Evolutionary conservation across 2,113 vertebrate species (phyloP), one percentile per base, ranked within the genome.

Genomic region (Corapipo altera): DNA sequence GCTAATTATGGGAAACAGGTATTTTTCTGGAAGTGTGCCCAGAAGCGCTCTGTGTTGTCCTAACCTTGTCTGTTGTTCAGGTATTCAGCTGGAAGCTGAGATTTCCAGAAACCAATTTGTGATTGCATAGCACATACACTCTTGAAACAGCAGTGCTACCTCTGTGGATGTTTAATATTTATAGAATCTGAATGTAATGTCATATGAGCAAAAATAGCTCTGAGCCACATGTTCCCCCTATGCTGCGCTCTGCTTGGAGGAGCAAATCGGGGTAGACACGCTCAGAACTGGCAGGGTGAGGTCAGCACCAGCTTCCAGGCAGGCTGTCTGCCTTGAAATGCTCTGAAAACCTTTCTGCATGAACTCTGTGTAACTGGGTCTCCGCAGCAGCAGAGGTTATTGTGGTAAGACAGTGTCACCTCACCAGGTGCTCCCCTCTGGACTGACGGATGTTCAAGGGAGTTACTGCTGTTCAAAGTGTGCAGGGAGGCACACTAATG

Each of bases 151-250:
- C 62, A 79, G 61, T 88, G 57, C 76, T 85, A 75, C 94, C 91
- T 87, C 76, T 58, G 83, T 64, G 35, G 79, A 81, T 70, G 16
- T 96, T 93, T 84, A 67, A 93, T 97, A 96, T 96, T 97, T 94
- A 95, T 96, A 94, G 94, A 79, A 91, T 93, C 96, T 90, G 94
- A 96, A 95, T 81, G 81, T 91, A 81, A 92, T 96, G 95, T 93
- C 92, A 73, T 69, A 85, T 57, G 92, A 95, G 62, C 94, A 96
- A 95, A 94, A 96, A 95, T 93, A 97, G 95, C 92, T 95, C 79
- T 65, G 49, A 97, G 95, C 95, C 86, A 79, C 95, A 93, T 78
- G 91, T 91, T 96, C 66, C 65, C 32, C 37, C 92, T 96, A 73
- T 52, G 76, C 92, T 32, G 12, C 30, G 76, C 92, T 74, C 75